Evolutionary conservation across 2,113 vertebrate species (phyloP), one percentile per base, ranked within the genome.

Genomic region (Procapra przewalskii): DNA sequence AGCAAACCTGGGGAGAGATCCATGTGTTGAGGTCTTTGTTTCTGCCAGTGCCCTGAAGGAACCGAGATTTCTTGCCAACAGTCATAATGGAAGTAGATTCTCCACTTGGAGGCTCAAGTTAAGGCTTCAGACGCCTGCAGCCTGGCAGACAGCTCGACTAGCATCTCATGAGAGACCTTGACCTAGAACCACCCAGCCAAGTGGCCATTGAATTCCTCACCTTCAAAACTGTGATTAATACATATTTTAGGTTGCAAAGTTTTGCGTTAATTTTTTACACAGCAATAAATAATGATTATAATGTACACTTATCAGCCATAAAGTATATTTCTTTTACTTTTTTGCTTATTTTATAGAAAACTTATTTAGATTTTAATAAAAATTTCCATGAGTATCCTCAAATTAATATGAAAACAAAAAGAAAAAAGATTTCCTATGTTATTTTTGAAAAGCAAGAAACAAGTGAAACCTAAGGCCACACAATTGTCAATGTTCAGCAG

Each of bases 381-480:
- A 95, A 60, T 98, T 95, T 83, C 45, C 36, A 94, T 0, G 7
- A 40, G 21, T 6, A 52, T 92, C 92, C 81, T 96, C 40, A 88
- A n/a, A 91, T 48, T 83, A 95, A 77, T 64, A 50, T 62, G 45
- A 91, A 91, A 77, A 88, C 75, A 88, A 93, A 92, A 95, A 25
- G 3, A 77, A 91, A 87, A 81, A 75, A 62, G 36, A 45, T 62
- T 80, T 67, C 54, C 67, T n/a, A 43, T 77, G 29, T 85, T 97
- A 64, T 79, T 97, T 97, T 92, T 95, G 81, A 87, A 96, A 96
- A 83, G 71, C 13, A 93, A 97, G 91, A 96, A 96, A 97, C 54
- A 95, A 93, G 25, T 77, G 95, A 97, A 97, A 94, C 64, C 50
- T 75, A 89, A 92, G 77, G 87, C 59, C 48, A 71, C 45, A 82